These are phyloP conservation scores for Andrena camellia DNA, from an alignment of 2,888 invertebrate genomes.

Conservation along the genomic window DNA sequence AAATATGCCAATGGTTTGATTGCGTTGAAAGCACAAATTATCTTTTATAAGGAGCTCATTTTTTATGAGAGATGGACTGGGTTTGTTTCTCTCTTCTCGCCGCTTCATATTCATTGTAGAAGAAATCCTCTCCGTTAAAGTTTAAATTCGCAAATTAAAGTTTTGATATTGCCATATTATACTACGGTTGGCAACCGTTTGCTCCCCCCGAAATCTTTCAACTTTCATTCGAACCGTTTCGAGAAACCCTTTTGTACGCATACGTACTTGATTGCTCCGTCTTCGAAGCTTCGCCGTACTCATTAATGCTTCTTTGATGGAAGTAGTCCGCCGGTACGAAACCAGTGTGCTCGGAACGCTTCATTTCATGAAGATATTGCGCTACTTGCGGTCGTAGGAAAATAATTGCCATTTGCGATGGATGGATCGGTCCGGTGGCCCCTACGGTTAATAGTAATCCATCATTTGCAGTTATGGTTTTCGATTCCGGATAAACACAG, in stretches of 20 bases:
- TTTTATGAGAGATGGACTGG: too few relatives aligned
- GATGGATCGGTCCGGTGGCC: constrained; percentile 35
- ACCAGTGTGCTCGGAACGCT: constrained; percentile 44
- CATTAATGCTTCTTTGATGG: constrained; percentile 51
- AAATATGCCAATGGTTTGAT: too few relatives aligned
- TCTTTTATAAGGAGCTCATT: too few relatives aligned
- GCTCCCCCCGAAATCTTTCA: not conserved
- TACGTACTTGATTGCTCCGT: not conserved
- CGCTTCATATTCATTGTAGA: too few relatives aligned
- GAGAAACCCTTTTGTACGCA: constrained; percentile 25
- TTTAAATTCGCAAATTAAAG: too few relatives aligned
- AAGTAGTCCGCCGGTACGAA: constrained; percentile 16
- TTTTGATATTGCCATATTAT: too few relatives aligned
- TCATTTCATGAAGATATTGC: constrained; percentile 51
- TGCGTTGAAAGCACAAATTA: too few relatives aligned
- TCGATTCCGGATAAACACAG: constrained; percentile 37
- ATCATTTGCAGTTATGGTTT: constrained; percentile 44
- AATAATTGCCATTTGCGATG: constrained; percentile 48
- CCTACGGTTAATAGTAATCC: constrained; percentile 29
- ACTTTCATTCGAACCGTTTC: not conserved
- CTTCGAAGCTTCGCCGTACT: constrained; percentile 33
- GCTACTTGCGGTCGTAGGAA: constrained; percentile 32
- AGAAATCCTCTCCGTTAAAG: too few relatives aligned
- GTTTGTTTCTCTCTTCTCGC: too few relatives aligned
- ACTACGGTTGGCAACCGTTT: too few relatives aligned